Evolutionary conservation across 2,113 vertebrate genomes (phyloP).

Genomic region (Gopherus flavomarginatus): DNA sequence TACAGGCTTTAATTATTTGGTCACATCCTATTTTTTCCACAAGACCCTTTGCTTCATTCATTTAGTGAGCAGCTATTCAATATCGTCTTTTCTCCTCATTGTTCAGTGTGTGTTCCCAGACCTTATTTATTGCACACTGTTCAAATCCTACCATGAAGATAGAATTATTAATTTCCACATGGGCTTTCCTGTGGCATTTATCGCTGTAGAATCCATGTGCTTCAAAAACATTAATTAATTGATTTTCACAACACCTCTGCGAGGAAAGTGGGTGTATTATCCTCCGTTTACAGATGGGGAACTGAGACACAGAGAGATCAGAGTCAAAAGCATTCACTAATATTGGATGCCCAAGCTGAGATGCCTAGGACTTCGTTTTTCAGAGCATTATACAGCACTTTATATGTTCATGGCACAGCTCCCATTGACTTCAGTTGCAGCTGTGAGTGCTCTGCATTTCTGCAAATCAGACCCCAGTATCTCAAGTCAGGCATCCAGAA

Average conservation of each 20-base stretch:
- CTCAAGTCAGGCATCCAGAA: too few species aligned
- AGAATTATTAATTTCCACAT: not conserved
- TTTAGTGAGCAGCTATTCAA: not conserved
- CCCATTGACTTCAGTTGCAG: not conserved
- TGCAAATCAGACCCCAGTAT: too few species aligned
- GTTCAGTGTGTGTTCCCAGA: not conserved
- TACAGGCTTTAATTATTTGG: not conserved
- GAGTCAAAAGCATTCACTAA: not conserved
- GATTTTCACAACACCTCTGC: not conserved
- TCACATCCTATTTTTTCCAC: not conserved
- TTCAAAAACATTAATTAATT: not conserved
- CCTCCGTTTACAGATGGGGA: not conserved
- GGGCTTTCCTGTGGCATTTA: not conserved
- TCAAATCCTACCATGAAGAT: not conserved
- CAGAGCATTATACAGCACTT: not conserved
- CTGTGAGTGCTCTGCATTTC: not conserved
- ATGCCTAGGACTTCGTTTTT: not conserved
- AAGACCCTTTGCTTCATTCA: not conserved
- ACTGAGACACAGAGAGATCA: not conserved
- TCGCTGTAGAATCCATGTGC: not conserved
- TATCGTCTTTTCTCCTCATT: not conserved
- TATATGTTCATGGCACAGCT: not conserved
- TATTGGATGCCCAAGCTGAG: not conserved
- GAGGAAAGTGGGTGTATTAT: not conserved
- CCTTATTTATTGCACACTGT: not conserved